phyloP scores from a whole-genome alignment of 2,888 invertebrate genomes.

The Prenolepis imparis region DNA sequence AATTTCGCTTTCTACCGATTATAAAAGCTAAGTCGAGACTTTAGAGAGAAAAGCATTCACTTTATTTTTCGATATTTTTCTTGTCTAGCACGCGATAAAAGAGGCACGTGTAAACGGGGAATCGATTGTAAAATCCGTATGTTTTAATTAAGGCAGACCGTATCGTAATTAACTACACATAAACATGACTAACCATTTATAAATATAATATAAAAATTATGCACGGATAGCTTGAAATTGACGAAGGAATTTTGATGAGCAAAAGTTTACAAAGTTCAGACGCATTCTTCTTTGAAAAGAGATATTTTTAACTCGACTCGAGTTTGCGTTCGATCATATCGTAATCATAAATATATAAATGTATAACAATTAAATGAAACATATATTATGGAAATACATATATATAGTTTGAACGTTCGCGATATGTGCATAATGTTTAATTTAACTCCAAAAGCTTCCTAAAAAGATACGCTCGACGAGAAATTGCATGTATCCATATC shows the following conservation, averaged over 20 bases:
- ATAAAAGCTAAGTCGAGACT: constrained; percentile 32
- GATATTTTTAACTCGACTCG: background rate
- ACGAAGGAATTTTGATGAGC: constrained; percentile 24
- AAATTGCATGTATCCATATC: constrained; percentile 16
- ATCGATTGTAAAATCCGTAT: background rate
- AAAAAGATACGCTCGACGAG: constrained; percentile 24
- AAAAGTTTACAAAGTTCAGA: background rate
- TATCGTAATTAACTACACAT: constrained; percentile 7
- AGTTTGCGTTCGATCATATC: background rate
- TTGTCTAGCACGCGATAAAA: constrained; percentile 11
- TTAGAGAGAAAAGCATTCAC: background rate
- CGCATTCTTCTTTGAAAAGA: constrained; percentile 1
- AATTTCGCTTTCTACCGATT: constrained; percentile 48
- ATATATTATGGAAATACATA: constrained; percentile 32
- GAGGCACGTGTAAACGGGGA: background rate
- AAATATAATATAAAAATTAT: constrained; percentile 34
- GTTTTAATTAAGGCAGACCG: constrained; percentile 27
- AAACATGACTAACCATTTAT: background rate
- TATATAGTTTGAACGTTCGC: background rate
- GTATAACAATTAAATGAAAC: background rate
- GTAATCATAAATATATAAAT: constrained; percentile 29
- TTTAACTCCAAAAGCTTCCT: constrained; percentile 18
- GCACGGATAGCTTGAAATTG: constrained; percentile 17
- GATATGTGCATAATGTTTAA: constrained; percentile 34
- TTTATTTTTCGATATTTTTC: background rate